These are phyloP conservation scores for Taeniopygia guttata DNA, from an alignment of 2,797 vertebrate species.

Conservation along the genomic window DNA sequence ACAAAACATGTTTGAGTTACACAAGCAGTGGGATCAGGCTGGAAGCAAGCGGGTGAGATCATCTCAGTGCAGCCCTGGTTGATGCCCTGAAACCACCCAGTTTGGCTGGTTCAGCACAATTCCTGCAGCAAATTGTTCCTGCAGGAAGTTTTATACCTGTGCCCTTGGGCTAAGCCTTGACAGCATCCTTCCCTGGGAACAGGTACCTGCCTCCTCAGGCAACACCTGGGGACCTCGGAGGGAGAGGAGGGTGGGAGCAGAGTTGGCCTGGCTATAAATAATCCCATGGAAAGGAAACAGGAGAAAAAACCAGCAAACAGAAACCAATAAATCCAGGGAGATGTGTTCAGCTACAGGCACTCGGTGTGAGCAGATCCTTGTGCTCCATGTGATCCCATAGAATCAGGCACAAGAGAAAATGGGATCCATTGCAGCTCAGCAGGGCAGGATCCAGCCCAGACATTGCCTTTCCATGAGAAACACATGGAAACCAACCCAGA, in stretches of 20 bases:
- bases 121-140: not conserved
- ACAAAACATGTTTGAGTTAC: not conserved
- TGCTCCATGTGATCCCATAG: accelerated
- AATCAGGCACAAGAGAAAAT: not conserved
- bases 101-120: not conserved
- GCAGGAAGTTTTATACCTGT: conserved; percentile 8
- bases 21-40: not conserved
- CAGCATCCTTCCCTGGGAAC: not conserved
- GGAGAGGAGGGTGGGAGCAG: not conserved
- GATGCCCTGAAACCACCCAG: not conserved
- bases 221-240: not conserved
- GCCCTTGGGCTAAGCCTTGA: conserved; percentile 29
- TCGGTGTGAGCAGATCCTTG: not conserved
- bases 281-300: not conserved
- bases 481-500: not conserved
- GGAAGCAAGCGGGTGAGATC: not conserved
- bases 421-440: not conserved
- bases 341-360: not conserved
- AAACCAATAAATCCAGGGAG: not conserved
- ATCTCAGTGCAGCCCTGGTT: not conserved
- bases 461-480: not conserved
- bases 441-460: not conserved
- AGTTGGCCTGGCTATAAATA: not conserved
- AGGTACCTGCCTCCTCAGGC: not conserved
- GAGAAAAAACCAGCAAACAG: not conserved